These are phyloP conservation scores for Nephila pilipes DNA, from an alignment of 1,140 invertebrate species.

Conservation along the genomic window DNA sequence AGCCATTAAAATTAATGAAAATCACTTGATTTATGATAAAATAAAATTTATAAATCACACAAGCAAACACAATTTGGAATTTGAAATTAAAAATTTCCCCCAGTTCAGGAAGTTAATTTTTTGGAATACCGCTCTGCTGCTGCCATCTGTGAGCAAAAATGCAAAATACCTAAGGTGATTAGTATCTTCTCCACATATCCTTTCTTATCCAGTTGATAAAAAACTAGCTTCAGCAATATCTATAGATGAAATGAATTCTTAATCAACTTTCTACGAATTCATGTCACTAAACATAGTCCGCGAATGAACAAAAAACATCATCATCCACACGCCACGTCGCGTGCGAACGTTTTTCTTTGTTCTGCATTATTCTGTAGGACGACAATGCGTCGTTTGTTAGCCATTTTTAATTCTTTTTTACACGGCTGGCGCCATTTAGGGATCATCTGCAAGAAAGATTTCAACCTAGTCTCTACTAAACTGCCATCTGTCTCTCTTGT, in stretches of 20 bases:
- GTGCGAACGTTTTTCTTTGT: conserved; percentile 4
- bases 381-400: conserved; percentile 56
- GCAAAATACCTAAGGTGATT: conserved; percentile 9
- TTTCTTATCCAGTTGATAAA: no score
- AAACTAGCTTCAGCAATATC: background rate
- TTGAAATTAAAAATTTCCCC: no score
- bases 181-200: background rate
- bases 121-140: background rate
- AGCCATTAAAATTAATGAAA: no score
- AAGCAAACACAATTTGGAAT: no score
- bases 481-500: conserved; percentile 9
- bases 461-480: conserved; percentile 11
- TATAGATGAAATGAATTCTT: conserved; percentile 4
- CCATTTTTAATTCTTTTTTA: conserved; percentile 45
- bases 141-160: conserved; percentile 45
- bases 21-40: no score
- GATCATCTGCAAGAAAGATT: conserved; percentile 7
- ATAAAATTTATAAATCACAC: no score
- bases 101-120: no score
- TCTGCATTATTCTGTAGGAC: conserved; percentile 21
- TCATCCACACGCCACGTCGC: conserved; percentile 47
- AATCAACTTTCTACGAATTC: conserved; percentile 46
- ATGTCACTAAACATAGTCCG: conserved; percentile 49
- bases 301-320: background rate
- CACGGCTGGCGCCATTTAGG: conserved; percentile 28